Conservation (phyloP, 1,140 invertebrate species). For the Choristoneura fumiferana region DNA sequence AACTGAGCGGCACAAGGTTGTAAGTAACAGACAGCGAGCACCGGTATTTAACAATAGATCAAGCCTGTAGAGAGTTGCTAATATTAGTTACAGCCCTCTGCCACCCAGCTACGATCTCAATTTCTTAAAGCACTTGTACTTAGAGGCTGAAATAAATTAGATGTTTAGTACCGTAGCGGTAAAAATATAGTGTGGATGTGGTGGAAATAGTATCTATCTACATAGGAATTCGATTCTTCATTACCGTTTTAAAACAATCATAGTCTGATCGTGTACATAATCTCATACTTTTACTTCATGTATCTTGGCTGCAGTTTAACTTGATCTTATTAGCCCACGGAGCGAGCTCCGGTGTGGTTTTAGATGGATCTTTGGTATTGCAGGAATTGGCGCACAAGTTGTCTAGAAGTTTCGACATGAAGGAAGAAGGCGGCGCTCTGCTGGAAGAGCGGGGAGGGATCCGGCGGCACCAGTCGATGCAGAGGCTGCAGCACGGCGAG, state of each 20-base stretch:
- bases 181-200: conserved; percentile 65
- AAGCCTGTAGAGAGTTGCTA: conserved; percentile 19
- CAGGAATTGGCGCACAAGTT: conserved; percentile 91
- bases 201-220: conserved; percentile 49
- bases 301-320: conserved; percentile 9
- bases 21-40: conserved; percentile 26
- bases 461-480: conserved; percentile 83
- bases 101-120: conserved; percentile 63
- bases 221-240: conserved; percentile 27
- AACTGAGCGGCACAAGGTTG: conserved; percentile 72
- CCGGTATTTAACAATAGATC: background rate
- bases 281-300: conserved; percentile 5
- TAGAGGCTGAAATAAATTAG: conserved; percentile 70
- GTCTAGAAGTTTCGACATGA: conserved; percentile 91
- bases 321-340: background rate
- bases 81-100: conserved; percentile 57
- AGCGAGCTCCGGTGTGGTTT: background rate
- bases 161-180: conserved; percentile 65
- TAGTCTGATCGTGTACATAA: conserved; percentile 14
- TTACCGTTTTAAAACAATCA: conserved; percentile 21
- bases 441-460: conserved; percentile 82
- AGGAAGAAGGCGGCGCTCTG: conserved; percentile 87
- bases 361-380: conserved; percentile 27
- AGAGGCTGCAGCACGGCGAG: conserved; percentile 81
- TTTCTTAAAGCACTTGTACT: conserved; percentile 64